Evolutionary conservation across 2,888 invertebrate species (phyloP).

Genomic region (Amphipyra berbera): DNA sequence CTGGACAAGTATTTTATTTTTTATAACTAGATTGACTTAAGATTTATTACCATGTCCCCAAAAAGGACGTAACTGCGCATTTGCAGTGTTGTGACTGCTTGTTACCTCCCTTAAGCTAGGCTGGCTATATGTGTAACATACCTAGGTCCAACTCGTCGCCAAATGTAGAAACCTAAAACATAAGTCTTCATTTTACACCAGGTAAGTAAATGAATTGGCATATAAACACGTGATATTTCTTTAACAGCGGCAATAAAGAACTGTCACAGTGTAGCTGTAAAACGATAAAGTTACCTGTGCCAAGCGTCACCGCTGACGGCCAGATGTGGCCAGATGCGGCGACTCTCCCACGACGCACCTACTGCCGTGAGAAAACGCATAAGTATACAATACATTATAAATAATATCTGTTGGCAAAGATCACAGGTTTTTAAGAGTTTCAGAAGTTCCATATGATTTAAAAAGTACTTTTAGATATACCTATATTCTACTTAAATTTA

Average conservation of each 20-base stretch:
- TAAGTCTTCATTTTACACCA: conserved; percentile 3
- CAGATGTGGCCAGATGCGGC: conserved; percentile 74
- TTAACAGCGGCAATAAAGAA: conserved; percentile 35
- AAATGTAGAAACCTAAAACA: not conserved
- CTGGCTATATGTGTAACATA: too few species aligned
- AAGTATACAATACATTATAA: conserved; percentile 10
- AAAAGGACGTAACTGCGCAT: too few species aligned
- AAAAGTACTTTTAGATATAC: not conserved
- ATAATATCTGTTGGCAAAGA: not conserved
- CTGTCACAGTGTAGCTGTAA: conserved; percentile 57
- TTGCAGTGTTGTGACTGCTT: too few species aligned
- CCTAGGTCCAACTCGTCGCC: too few species aligned
- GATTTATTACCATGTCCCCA: too few species aligned
- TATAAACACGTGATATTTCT: conserved; percentile 41
- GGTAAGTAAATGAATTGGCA: conserved; percentile 24
- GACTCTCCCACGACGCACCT: conserved; percentile 48
- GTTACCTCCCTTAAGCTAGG: too few species aligned
- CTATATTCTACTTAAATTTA: not conserved
- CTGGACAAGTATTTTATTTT: too few species aligned
- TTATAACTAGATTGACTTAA: too few species aligned
- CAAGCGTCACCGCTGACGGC: conserved; percentile 58
- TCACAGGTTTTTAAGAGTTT: not conserved
- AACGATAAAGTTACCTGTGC: conserved; percentile 71
- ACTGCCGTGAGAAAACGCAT: conserved; percentile 45
- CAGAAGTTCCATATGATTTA: conserved; percentile 1